Base-by-base conservation (phyloP, 2,888 invertebrate genomes). In the Heliconius cydno region DNA sequence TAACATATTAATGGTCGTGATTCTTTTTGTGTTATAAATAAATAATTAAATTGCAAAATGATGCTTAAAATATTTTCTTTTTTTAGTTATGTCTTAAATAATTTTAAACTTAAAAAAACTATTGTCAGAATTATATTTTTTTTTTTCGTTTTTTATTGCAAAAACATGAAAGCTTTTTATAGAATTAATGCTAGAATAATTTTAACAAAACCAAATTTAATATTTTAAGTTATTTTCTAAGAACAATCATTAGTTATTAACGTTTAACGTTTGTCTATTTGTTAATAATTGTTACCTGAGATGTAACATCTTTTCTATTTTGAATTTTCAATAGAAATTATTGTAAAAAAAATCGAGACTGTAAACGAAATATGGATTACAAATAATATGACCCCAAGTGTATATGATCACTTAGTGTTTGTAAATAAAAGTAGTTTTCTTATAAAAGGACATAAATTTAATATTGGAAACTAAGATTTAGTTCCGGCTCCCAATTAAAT, bases 361-460 rank as follows among this genome's bases (percentile, higher is more conserved):
- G 80, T 80, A 63, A 79, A 77, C 46, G 41, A 30, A 76, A 78
- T 60, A 79, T 52, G 46, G 57, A 76, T 34, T 67, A 78, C 76
- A 81, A 75, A 46, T 74, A 74, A 77, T 25, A 38, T 74, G 66
- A 77, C 74, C 81, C 80, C 81, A 57, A 71, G 19, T 80, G 79
- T 81, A 81, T 79, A 80, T n/a, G 78, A 66, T 73, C 73, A 71
- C 72, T 79, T 80, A 75, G 79, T 79, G 67, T 80, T 60, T 87
- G 87, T 87, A 88, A 87, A 88, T 87, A 89, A 86, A 79, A 34
- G 85, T 89, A 89, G 88, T 87, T 88, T 87, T 89, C 87, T 85
- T 84, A 84, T 83, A 79, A 80, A 85, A 82, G 75, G 84, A 38
- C 57, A 77, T 77, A 77, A 70, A 15, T 34, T 74, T 60, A 60